A percentile compares a stretch with the other conserved stretches of the same genome.
These are phyloP conservation scores for Agrochola macilenta DNA, from an alignment of 2,888 invertebrate genomes.

Conservation along the genomic window DNA sequence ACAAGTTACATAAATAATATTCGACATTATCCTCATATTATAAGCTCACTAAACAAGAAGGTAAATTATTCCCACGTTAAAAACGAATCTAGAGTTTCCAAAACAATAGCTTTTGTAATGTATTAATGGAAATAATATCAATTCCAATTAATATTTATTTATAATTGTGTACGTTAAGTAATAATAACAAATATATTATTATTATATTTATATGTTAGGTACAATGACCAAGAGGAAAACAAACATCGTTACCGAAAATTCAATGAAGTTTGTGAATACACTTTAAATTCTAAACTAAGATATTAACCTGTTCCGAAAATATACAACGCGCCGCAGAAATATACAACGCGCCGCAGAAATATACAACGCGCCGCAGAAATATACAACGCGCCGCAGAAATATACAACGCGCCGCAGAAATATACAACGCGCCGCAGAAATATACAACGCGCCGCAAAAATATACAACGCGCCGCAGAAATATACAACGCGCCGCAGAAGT, in stretches of 20 bases:
- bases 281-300: not conserved
- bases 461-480: too few relatives aligned
- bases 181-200: not conserved
- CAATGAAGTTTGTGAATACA: not conserved
- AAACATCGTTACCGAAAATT: not conserved
- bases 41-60: not conserved
- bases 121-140: not conserved
- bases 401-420: too few relatives aligned
- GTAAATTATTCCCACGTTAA: not conserved
- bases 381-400: too few relatives aligned
- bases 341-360: too few relatives aligned
- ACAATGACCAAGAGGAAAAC: not conserved
- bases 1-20: not conserved
- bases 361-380: too few relatives aligned
- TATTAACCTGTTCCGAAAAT: too few relatives aligned
- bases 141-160: not conserved
- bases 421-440: too few relatives aligned
- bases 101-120: not conserved
- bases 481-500: too few relatives aligned
- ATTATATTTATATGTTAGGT: too few relatives aligned
- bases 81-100: not conserved
- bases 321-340: too few relatives aligned
- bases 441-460: too few relatives aligned
- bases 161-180: not conserved
- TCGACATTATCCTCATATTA: not conserved